Percentiles rank a stretch among this genome's conserved stretches.
phyloP scores from a whole-genome alignment of 2,113 vertebrate species.

The Vulpes lagopus region DNA sequence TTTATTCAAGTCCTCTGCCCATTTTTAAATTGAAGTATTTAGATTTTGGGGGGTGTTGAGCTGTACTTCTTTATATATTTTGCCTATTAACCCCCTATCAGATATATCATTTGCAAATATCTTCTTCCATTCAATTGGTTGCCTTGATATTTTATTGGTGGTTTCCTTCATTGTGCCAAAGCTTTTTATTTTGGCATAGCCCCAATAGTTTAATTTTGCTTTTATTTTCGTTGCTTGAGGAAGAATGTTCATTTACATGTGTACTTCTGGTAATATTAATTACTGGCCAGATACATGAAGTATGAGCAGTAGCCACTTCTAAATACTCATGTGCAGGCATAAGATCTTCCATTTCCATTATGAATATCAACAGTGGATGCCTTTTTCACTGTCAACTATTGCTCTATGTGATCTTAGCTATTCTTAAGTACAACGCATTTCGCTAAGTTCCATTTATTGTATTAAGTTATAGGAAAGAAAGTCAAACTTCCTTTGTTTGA shows the following conservation, averaged over 20 bases:
- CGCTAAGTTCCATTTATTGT: not conserved
- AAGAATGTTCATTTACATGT: not conserved
- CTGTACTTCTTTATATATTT: not conserved
- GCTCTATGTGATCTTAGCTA: not conserved
- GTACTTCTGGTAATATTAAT: not conserved
- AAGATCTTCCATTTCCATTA: not conserved
- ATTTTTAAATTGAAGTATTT: not conserved
- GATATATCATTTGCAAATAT: not conserved
- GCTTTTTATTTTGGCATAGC: not conserved
- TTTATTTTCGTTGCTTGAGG: not conserved
- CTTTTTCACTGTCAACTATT: not conserved
- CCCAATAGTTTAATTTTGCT: not conserved
- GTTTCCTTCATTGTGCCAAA: not conserved
- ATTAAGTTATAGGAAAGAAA: not conserved
- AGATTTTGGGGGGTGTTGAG: not conserved
- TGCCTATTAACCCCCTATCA: not conserved
- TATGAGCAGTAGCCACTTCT: not conserved
- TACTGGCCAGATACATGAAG: not conserved
- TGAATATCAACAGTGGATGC: not conserved
- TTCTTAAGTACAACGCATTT: not conserved
- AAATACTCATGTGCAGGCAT: not conserved
- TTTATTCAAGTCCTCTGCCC: not conserved
- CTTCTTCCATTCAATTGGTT: not conserved
- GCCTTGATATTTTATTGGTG: not conserved
- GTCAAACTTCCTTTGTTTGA: conserved; percentile 9